phyloP scores from a whole-genome alignment of 2,888 invertebrate genomes.

The Vandiemenella viatica region DNA sequence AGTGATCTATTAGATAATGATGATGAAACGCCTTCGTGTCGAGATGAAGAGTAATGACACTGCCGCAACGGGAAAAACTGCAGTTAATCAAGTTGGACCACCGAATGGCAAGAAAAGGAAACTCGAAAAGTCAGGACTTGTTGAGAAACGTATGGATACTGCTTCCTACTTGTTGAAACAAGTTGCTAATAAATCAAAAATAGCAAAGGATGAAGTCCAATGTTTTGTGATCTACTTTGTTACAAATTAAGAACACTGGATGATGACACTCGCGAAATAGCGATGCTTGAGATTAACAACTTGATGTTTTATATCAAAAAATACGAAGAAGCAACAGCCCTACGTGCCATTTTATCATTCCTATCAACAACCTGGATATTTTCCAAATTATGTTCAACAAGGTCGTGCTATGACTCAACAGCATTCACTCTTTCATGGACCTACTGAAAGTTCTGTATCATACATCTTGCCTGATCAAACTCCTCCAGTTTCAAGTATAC shows the following conservation, averaged over 20 bases:
- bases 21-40: neutral
- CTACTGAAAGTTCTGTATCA: neutral
- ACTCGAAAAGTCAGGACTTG: neutral
- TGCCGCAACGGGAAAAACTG: neutral
- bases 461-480: neutral
- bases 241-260: constrained; percentile 2
- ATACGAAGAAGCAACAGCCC: neutral
- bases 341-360: no score
- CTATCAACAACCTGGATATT: constrained; percentile 1
- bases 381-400: neutral
- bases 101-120: neutral
- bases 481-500: neutral
- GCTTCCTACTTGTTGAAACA: neutral
- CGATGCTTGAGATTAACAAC: constrained; percentile 3
- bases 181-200: neutral
- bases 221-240: constrained; percentile 5
- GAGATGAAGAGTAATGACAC: neutral
- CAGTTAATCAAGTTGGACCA: constrained; percentile 1
- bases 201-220: neutral
- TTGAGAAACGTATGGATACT: neutral
- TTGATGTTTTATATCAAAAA: constrained; percentile 4
- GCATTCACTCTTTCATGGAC: no score
- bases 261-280: constrained; percentile 5
- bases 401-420: neutral
- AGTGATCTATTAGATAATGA: neutral